Conservation (phyloP, 2,113 vertebrate species). For the Catharus fuscescens region DNA sequence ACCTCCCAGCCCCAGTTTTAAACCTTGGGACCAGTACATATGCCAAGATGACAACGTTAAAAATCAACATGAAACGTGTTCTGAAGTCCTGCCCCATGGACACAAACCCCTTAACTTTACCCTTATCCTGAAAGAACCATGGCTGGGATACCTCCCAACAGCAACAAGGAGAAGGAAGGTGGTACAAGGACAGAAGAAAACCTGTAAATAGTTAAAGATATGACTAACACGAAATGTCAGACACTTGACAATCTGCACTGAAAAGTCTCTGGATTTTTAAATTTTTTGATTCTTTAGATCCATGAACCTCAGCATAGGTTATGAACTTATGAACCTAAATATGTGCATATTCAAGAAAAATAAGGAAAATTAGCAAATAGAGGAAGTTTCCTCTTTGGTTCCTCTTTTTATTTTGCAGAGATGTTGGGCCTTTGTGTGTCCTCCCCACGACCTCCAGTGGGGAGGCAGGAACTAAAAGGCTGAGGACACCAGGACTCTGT, state of each 20-base stretch:
- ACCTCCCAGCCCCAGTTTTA: not conserved
- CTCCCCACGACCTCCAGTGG: not conserved
- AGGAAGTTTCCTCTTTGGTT: not conserved
- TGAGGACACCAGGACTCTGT: not conserved
- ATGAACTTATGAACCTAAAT: not conserved
- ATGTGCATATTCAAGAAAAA: not conserved
- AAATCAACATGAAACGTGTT: not conserved
- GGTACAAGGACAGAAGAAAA: not conserved
- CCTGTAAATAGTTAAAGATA: not conserved
- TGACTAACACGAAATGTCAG: not conserved
- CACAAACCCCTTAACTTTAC: not conserved
- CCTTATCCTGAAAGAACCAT: not conserved
- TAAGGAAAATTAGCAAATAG: not conserved
- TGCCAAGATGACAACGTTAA: accelerated
- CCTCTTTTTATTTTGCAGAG: not conserved
- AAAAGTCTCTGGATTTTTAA: not conserved
- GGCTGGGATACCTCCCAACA: not conserved
- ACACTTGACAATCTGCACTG: not conserved
- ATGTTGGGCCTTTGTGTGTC: not conserved
- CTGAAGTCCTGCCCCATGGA: not conserved
- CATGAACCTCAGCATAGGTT: not conserved
- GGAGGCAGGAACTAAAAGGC: not conserved
- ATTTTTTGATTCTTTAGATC: not conserved
- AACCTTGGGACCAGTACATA: not conserved
- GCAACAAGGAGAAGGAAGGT: not conserved